Conservation (phyloP, 2,888 invertebrate genomes). For the Amphipyra tragopoginis region DNA sequence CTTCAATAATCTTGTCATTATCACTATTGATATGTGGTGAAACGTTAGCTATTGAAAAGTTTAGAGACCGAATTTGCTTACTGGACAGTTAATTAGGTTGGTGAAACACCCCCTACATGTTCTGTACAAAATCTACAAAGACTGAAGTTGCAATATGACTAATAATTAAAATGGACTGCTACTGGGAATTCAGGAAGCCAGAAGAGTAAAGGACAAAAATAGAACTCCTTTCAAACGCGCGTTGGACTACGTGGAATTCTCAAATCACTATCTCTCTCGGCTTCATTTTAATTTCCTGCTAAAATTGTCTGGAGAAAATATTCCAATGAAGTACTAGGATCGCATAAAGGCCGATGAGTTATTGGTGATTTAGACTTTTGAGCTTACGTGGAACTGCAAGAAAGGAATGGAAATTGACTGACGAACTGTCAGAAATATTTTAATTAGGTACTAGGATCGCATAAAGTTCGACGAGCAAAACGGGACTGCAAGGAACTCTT, state of each 20-base stretch:
- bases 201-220: too few relatives aligned
- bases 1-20: too few relatives aligned
- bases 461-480: constrained; percentile 10
- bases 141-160: too few relatives aligned
- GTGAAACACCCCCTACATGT: too few relatives aligned
- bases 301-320: constrained; percentile 19
- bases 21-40: too few relatives aligned
- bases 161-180: too few relatives aligned
- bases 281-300: constrained; percentile 38
- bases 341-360: constrained; percentile 13
- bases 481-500: constrained; percentile 22
- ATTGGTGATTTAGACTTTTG: background rate
- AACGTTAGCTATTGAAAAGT: too few relatives aligned
- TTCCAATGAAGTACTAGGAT: constrained; percentile 9
- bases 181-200: too few relatives aligned
- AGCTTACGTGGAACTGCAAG: background rate
- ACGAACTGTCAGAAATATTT: constrained; percentile 2
- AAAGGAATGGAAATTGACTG: background rate
- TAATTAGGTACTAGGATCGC: constrained; percentile 24
- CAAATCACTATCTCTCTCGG: constrained; percentile 5
- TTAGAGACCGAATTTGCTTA: too few relatives aligned
- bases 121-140: too few relatives aligned
- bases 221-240: background rate
- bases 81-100: too few relatives aligned
- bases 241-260: constrained; percentile 7